These are phyloP conservation scores for Sparus aurata DNA, from an alignment of 2,797 vertebrate genomes.

Conservation along the genomic window DNA sequence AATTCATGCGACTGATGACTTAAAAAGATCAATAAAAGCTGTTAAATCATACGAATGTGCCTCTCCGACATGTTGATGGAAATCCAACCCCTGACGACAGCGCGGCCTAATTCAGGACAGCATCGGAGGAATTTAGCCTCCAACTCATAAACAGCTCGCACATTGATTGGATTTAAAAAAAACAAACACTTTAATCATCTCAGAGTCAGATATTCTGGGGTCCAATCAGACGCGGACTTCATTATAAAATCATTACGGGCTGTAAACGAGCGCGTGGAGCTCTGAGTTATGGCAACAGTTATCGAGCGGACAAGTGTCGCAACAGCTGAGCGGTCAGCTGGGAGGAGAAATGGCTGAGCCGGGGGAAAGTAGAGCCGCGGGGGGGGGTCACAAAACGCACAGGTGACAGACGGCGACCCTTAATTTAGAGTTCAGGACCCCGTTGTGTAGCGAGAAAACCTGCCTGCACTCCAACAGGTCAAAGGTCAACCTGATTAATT, in stretches of 20 bases:
- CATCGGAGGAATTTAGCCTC: constrained; percentile 42
- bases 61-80: constrained; percentile 25
- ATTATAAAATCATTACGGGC: constrained; percentile 77
- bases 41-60: neutral
- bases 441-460: constrained; percentile 15
- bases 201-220: neutral
- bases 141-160: constrained; percentile 3
- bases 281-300: constrained; percentile 73
- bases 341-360: constrained; percentile 80
- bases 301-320: constrained; percentile 78
- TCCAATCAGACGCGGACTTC: constrained; percentile 11
- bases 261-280: constrained; percentile 51
- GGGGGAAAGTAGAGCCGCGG: constrained; percentile 79
- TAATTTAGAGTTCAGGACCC: constrained; percentile 48
- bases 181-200: neutral
- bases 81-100: constrained; percentile 28
- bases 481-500: constrained; percentile 41
- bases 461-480: constrained; percentile 16
- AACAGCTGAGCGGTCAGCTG: constrained; percentile 86
- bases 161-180: neutral
- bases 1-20: neutral
- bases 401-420: constrained; percentile 68
- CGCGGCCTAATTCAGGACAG: constrained; percentile 44
- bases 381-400: constrained; percentile 71
- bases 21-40: neutral